Evolutionary conservation across 2,888 invertebrate genomes (phyloP).

Genomic region (Caenorhabditis plicata): DNA sequence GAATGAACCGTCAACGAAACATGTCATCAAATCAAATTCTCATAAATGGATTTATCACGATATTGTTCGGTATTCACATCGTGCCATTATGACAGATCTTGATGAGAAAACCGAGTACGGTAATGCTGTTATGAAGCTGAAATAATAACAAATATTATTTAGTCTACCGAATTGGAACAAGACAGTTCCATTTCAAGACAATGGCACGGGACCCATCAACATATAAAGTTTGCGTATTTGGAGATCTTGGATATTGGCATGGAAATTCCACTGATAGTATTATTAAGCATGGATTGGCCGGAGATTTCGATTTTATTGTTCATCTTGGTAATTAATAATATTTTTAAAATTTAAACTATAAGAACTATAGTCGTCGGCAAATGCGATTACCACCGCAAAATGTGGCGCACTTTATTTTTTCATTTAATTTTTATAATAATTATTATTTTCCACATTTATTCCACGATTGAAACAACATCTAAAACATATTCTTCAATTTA

Average conservation of each 20-base stretch:
- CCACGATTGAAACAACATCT: no score
- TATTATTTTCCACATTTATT: no score
- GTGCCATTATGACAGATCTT: slow-evolving; percentile 71
- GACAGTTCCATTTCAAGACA: slow-evolving; percentile 78
- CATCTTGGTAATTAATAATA: no score
- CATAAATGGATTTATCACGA: slow-evolving; percentile 36
- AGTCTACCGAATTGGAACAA: slow-evolving; percentile 71
- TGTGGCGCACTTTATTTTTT: no score
- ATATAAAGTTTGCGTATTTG: slow-evolving; percentile 77
- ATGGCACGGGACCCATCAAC: slow-evolving; percentile 31
- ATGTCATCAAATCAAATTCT: no score
- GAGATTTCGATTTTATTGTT: slow-evolving; percentile 64
- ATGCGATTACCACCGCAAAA: no score
- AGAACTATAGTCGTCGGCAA: no score
- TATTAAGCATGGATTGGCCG: slow-evolving; percentile 31
- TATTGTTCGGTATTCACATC: slow-evolving; percentile 74
- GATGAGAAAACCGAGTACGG: slow-evolving; percentile 49
- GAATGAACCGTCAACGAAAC: no score
- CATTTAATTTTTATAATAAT: no score
- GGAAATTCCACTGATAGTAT: slow-evolving; percentile 71
- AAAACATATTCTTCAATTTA: no score
- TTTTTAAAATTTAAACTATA: slow-evolving; percentile 16
- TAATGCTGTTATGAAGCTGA: slow-evolving; percentile 7
- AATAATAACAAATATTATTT: slow-evolving; percentile 1
- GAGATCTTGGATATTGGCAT: slow-evolving; percentile 91